Conservation (phyloP, 2,113 vertebrate species). For the Bambusicola thoracicus region DNA sequence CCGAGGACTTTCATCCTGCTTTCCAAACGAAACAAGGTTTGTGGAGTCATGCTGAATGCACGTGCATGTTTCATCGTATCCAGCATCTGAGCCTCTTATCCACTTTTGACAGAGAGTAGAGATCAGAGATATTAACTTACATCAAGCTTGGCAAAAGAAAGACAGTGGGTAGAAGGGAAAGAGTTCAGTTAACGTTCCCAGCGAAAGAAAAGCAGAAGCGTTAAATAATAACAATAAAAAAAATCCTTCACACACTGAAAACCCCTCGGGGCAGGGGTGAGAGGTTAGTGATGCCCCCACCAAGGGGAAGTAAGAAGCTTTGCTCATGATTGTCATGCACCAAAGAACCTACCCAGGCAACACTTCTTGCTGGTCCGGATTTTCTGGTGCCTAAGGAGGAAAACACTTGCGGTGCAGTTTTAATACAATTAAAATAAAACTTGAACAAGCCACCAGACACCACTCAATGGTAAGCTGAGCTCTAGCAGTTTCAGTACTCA, state of each 20-base stretch:
- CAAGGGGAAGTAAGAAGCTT: background rate
- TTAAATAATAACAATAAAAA: background rate
- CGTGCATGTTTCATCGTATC: background rate
- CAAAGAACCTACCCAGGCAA: background rate
- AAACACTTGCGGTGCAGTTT: background rate
- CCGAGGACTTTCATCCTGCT: background rate
- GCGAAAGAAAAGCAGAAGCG: conserved; percentile 21
- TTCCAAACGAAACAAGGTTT: background rate
- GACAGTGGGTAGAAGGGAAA: background rate
- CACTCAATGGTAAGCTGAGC: conserved; percentile 31
- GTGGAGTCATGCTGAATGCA: background rate
- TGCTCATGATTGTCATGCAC: background rate
- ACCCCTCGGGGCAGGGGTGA: background rate
- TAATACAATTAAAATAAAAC: conserved; percentile 67
- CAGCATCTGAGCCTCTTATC: background rate
- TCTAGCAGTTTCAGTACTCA: conserved; percentile 1
- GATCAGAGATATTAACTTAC: background rate
- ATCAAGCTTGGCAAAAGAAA: background rate
- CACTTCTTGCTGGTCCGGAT: background rate
- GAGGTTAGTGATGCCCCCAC: background rate
- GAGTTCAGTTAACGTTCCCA: background rate
- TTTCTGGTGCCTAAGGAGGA: background rate
- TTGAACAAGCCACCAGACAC: conserved; percentile 43
- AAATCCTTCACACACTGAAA: background rate
- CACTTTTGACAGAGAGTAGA: background rate